Base-by-base conservation (phyloP, 2,113 vertebrate genomes). In the Suncus etruscus region DNA sequence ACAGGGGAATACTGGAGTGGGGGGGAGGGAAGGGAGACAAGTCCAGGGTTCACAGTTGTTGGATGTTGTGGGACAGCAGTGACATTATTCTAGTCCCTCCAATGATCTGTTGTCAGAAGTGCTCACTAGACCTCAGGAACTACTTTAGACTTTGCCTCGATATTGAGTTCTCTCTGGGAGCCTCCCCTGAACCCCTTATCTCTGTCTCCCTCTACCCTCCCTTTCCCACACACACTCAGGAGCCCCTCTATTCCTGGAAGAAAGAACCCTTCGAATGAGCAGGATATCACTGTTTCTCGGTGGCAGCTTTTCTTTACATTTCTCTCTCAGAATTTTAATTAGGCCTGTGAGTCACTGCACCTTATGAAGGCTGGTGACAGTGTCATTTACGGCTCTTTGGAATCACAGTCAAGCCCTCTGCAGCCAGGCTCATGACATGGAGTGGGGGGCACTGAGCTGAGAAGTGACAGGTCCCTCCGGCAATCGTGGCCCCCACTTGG, bases 271-370 rank as follows among this genome's bases (percentile, higher is more conserved):
- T 58, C 63, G 66, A 90, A 86, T 92, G 68, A 93, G 74, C 87
- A 92, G 91, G 83, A 83, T 91, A 78, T 87, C 95, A 85, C 78
- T 92, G 77, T 79, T 95, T 93, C 81, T 66, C 89, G 70, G 32
- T 80, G 74, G 89, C 83, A 94, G 90, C 25, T 78, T 92, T 82
- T 91, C 95, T 91, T 95, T 94, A 93, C 89, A 72, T 93, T 87
- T 94, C 92, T 76, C 88, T 78, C 79, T 0, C 3, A 86, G 95
- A 93, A 81, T 94, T 96, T 97, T 93, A 95, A 93, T 95, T 90
- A 94, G 94, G 82, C 87, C 72, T 47, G 0, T 90, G 96, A 97
- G 96, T 97, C 96, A 97, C 93, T 50, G 74, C 78, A 93, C 94
- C 72, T 81, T 45, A 54, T 92, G 95, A 77, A 92, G 93, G 65